Evolutionary conservation across 64 coral and sea anemone genomes (phyloP), one percentile per base, ranked within the genome.

Genomic region (Actinia equina): DNA sequence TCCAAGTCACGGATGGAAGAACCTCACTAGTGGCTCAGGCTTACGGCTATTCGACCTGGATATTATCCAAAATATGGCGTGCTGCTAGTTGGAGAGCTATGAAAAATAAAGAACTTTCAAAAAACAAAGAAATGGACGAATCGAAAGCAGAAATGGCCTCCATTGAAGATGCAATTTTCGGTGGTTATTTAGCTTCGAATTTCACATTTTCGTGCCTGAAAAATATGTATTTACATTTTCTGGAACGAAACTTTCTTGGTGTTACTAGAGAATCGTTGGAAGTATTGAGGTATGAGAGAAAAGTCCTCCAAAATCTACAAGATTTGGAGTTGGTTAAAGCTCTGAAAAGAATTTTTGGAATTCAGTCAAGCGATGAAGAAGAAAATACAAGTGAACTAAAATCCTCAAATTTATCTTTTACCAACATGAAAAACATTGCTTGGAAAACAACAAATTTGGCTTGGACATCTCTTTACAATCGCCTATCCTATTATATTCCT

Each of bases 221-320:
- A 74, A 74, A 74, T 74, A 74, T 74, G 8, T 81, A 81, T 52
- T 81, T 81, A 49, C 20, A 81, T 49, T 49, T 81, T 20, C 20
- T 81, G 44, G 78, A 81, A 4, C 42, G 45, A 49, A 81, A 23
- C 14, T 52, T 81, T 14, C 49, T 81, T 52, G 78, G 17, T 0
- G 52, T 81, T 22, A 51, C 78, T 14, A 81, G 78, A 51, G 17
- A 81, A 43, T 81, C 78, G 1, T 49, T 81, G 22, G 78, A 81
- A 52, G 11, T 81, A 18, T 49, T 81, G 16, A 44, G 78, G 18
- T 52, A 81, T 10, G 78, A 81, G 18, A 81, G 78, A 19, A 49
- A 81, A 51, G 22, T 81, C 52, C 78, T 81, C 17, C 43, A 81
- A 49, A 26, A 37, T 81, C 49, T 81, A 17, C 78, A 81, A 52